These are phyloP conservation scores for Anarsia innoxiella DNA, from an alignment of 2,888 invertebrate genomes.

Conservation along the genomic window DNA sequence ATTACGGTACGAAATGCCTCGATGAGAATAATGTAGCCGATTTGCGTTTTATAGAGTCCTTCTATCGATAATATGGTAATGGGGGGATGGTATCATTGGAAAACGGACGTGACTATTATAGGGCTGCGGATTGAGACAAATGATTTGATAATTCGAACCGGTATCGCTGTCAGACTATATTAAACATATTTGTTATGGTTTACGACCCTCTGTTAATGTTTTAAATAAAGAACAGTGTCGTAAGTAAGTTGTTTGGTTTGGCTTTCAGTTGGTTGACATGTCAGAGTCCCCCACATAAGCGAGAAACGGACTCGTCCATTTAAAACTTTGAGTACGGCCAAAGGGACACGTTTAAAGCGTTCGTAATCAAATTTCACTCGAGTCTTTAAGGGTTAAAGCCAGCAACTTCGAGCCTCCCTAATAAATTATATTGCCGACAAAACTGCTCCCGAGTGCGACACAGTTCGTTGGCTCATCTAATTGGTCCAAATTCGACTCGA, in stretches of 20 bases:
- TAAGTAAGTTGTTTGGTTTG: conserved; percentile 18
- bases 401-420: conserved; percentile 70
- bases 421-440: conserved; percentile 75
- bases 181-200: not conserved
- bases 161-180: conserved; percentile 8
- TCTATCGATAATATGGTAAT: conserved; percentile 17
- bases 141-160: conserved; percentile 40
- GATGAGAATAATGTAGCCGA: too few relatives aligned
- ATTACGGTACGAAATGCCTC: not conserved
- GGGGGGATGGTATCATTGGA: conserved; percentile 19
- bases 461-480: conserved; percentile 74
- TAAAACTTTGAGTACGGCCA: conserved; percentile 54
- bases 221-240: conserved; percentile 2
- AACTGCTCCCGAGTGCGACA: conserved; percentile 72
- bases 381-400: conserved; percentile 72
- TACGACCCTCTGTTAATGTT: not conserved
- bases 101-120: conserved; percentile 34
- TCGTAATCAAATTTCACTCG: conserved; percentile 72
- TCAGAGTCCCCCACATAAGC: conserved; percentile 21
- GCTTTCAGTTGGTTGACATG: too few relatives aligned
- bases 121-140: conserved; percentile 44
- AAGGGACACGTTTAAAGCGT: conserved; percentile 64
- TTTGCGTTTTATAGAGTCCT: too few relatives aligned
- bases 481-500: conserved; percentile 70
- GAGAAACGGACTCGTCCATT: conserved; percentile 50